Conservation (phyloP, 2,113 vertebrate species). For the Hoplias malabaricus region DNA sequence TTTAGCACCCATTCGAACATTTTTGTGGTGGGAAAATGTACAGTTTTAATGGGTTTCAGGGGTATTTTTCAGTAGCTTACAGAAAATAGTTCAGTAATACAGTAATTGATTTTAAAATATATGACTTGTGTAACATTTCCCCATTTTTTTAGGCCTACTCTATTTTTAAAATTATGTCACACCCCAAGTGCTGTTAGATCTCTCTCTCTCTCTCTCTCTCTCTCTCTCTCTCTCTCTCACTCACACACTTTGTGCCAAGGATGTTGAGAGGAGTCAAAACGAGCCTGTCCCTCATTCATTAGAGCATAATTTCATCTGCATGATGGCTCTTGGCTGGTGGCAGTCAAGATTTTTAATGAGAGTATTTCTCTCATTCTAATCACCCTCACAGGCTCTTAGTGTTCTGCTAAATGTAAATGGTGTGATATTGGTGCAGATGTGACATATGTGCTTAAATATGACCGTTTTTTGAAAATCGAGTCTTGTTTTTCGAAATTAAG, state of each 20-base stretch:
- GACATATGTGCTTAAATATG: too few relatives aligned
- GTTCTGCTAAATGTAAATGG: too few relatives aligned
- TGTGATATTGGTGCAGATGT: too few relatives aligned
- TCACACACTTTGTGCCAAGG: neutral
- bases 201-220: neutral
- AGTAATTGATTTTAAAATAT: neutral
- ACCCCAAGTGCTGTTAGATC: neutral
- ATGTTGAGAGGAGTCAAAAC: neutral
- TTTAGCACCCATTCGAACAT: too few relatives aligned
- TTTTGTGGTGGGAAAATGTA: too few relatives aligned
- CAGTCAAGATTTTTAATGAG: neutral
- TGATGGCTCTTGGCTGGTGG: neutral
- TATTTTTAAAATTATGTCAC: neutral
- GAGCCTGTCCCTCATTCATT: constrained; percentile 8
- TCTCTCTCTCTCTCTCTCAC: neutral
- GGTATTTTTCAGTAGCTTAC: too few relatives aligned
- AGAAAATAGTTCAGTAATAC: neutral
- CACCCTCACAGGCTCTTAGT: too few relatives aligned
- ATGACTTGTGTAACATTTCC: neutral
- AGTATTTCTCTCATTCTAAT: neutral
- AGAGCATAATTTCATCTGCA: constrained; percentile 11
- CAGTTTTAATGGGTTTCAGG: too few relatives aligned
- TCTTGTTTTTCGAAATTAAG: too few relatives aligned
- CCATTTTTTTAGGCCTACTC: neutral
- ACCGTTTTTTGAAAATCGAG: too few relatives aligned